phyloP scores from a whole-genome alignment of 1,140 invertebrate species.

The Polypedilum vanderplanki region DNA sequence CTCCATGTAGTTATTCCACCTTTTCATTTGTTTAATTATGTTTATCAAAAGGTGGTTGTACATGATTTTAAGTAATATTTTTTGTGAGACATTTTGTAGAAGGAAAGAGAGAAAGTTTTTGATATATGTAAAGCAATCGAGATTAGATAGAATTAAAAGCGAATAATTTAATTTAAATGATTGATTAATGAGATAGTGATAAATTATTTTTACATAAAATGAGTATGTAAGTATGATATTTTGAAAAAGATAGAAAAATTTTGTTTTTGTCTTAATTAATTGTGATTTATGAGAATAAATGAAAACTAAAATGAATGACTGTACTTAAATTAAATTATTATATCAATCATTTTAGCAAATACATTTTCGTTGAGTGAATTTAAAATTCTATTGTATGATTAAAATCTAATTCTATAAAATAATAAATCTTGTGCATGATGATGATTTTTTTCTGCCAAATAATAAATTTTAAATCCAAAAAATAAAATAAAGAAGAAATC shows the following conservation, averaged over 20 bases:
- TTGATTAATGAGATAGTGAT: background rate
- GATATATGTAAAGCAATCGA: background rate
- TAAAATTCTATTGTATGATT: no score
- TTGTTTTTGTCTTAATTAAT: no score
- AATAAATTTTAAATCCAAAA: background rate
- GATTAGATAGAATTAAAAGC: no score
- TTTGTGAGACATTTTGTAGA: background rate
- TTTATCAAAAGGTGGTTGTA: background rate
- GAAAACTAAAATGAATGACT: no score
- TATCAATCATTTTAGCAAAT: no score
- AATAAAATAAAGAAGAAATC: background rate
- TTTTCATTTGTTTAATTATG: background rate
- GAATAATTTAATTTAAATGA: background rate
- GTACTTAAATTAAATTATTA: no score
- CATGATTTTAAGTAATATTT: background rate
- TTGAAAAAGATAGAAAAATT: background rate
- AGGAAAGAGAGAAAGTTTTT: background rate
- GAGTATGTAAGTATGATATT: background rate
- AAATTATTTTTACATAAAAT: background rate
- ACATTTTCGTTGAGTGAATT: no score
- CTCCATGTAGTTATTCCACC: constrained; percentile 51
- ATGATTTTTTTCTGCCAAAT: background rate
- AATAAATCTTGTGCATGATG: background rate
- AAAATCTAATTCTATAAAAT: background rate
- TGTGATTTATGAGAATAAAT: no score